A percentile compares a stretch with the other conserved stretches of the same genome.
phyloP scores from a whole-genome alignment of 92 coral and sea anemone species.

The Ricordea florida region DNA sequence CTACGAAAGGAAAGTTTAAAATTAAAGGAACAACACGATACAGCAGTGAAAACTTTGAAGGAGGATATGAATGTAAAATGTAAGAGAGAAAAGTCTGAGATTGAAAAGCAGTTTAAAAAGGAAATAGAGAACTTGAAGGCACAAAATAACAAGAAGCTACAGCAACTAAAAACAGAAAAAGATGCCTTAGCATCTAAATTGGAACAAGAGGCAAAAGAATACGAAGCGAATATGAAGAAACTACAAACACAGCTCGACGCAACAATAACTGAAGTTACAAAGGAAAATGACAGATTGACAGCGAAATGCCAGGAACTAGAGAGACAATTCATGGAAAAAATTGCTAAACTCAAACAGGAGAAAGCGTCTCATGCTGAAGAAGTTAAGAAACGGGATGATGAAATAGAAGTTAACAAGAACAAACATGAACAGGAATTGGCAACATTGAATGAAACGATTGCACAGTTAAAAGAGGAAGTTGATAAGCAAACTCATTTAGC shows the following conservation, averaged over 20 bases:
- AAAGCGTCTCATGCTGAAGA: background rate
- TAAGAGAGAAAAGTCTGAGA: slow-evolving; percentile 11
- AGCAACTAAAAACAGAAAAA: slow-evolving; percentile 19
- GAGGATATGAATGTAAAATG: slow-evolving; percentile 6
- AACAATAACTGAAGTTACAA: slow-evolving; percentile 12
- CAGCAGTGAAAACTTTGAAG: background rate
- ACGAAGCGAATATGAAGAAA: slow-evolving; percentile 38
- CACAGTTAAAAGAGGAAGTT: slow-evolving; percentile 7
- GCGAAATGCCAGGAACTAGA: slow-evolving; percentile 12
- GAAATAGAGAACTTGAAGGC: slow-evolving; percentile 40
- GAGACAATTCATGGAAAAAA: background rate
- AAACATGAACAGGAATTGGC: background rate
- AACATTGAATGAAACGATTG: background rate
- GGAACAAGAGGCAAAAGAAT: slow-evolving; percentile 3
- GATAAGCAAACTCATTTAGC: background rate
- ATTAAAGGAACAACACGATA: slow-evolving; percentile 11
- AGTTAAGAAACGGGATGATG: slow-evolving; percentile 6
- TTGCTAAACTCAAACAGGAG: background rate
- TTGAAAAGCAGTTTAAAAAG: slow-evolving; percentile 32
- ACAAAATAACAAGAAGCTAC: slow-evolving; percentile 7
- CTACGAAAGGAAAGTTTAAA: slow-evolving; percentile 16
- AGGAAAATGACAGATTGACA: slow-evolving; percentile 15
- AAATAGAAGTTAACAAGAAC: slow-evolving; percentile 8
- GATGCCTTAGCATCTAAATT: slow-evolving; percentile 30
- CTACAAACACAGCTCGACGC: slow-evolving; percentile 20